phyloP scores from a whole-genome alignment of 1,140 invertebrate species.

The Nasonia longicornis region DNA sequence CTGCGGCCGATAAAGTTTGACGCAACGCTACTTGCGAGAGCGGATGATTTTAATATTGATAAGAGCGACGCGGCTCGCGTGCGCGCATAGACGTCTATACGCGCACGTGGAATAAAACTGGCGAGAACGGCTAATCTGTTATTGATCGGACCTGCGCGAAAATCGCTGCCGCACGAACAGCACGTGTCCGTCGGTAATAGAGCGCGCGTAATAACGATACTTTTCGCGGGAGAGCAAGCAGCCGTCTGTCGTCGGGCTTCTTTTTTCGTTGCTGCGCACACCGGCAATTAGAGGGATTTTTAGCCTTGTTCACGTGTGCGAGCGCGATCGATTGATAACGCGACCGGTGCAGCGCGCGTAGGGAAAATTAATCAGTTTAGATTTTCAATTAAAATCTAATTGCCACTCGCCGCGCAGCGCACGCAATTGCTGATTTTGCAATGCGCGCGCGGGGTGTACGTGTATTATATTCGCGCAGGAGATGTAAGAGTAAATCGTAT shows the following conservation, averaged over 20 bases:
- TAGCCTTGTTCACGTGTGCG: background rate
- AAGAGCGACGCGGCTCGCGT: constrained; percentile 1
- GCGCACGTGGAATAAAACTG: background rate
- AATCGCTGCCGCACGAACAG: background rate
- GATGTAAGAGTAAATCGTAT: background rate
- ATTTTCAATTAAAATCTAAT: constrained; percentile 42
- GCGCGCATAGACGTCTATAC: background rate
- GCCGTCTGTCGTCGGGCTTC: background rate
- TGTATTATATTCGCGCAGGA: background rate
- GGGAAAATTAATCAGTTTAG: constrained; percentile 32
- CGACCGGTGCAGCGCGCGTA: background rate
- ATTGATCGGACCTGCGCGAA: constrained; percentile 8
- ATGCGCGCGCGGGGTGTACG: background rate
- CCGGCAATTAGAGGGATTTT: background rate
- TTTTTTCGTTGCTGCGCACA: background rate
- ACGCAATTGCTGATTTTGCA: constrained; percentile 20
- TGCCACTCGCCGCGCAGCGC: background rate
- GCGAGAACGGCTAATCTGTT: constrained; percentile 19
- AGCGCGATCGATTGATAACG: constrained; percentile 23
- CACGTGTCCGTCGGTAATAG: background rate
- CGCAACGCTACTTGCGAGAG: constrained; percentile 20
- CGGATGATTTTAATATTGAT: constrained; percentile 42
- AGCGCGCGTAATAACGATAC: background rate
- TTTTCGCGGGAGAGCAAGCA: background rate
- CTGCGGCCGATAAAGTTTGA: constrained; percentile 23